Conservation (phyloP, 2,888 invertebrate genomes). For the Gryllus longicercus region DNA sequence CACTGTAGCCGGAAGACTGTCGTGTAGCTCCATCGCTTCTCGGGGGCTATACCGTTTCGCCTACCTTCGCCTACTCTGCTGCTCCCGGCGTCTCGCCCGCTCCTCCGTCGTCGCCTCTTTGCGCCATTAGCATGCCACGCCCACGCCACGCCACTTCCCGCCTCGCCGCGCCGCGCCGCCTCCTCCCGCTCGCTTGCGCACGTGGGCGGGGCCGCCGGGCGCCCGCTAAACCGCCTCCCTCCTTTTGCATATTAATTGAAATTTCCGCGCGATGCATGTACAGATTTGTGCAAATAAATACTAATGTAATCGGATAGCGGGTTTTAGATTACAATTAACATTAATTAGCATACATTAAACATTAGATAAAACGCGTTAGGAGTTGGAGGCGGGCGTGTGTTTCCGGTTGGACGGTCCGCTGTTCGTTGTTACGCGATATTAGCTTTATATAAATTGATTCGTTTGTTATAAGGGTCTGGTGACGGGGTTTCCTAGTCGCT, state of each 20-base stretch:
- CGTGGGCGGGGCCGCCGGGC: too few species aligned
- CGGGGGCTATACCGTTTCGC: not conserved
- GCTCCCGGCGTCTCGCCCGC: not conserved
- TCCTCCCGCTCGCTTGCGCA: too few species aligned
- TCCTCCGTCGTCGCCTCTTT: not conserved
- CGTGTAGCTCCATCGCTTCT: not conserved
- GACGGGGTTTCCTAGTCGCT: too few species aligned
- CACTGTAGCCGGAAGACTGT: too few species aligned
- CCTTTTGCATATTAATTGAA: slow-evolving; percentile 3
- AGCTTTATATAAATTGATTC: slow-evolving; percentile 9
- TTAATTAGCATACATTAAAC: slow-evolving; percentile 11
- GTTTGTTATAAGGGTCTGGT: not conserved
- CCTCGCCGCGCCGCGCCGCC: not conserved
- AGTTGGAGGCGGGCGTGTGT: not conserved
- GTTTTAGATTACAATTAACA: slow-evolving; percentile 17
- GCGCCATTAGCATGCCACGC: not conserved
- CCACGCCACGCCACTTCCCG: not conserved
- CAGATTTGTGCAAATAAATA: slow-evolving; percentile 17
- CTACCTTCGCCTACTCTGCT: not conserved
- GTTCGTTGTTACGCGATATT: not conserved
- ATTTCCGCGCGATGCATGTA: slow-evolving; percentile 17
- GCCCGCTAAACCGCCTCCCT: not conserved
- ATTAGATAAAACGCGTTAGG: not conserved
- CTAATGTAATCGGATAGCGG: not conserved
- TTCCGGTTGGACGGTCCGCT: not conserved